Percentiles rank a stretch among this genome's conserved stretches.
These are phyloP conservation scores for Malurus alboscapulatus DNA, from an alignment of 2,113 vertebrate species.

Conservation along the genomic window DNA sequence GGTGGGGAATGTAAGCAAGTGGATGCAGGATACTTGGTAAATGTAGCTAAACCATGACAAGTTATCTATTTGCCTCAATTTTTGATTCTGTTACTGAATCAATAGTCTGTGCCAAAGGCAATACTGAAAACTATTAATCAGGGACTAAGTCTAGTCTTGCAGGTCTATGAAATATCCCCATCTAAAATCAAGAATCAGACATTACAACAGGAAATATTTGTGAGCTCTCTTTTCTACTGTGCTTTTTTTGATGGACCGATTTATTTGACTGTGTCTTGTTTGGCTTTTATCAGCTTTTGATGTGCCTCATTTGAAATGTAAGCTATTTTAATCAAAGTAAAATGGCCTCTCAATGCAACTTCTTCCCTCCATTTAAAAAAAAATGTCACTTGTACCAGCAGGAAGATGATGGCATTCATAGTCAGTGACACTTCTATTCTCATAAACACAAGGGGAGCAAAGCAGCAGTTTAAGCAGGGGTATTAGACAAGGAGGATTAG, in stretches of 20 bases:
- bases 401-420: background rate
- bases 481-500: background rate
- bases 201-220: background rate
- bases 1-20: background rate
- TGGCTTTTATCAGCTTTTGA: background rate
- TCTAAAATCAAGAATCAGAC: background rate
- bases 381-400: background rate
- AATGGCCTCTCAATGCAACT: background rate
- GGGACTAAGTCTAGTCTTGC: background rate
- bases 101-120: background rate
- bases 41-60: background rate
- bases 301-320: background rate
- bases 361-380: background rate
- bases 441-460: background rate
- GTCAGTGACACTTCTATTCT: background rate
- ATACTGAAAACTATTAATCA: background rate
- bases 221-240: background rate
- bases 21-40: background rate
- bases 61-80: background rate
- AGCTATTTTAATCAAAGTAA: background rate
- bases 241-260: background rate
- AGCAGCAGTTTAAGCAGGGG: background rate
- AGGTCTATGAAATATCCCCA: background rate
- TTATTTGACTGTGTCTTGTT: background rate
- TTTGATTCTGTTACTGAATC: background rate